Evolutionary conservation across 2,888 invertebrate species (phyloP).

Genomic region (Merodon equestris): DNA sequence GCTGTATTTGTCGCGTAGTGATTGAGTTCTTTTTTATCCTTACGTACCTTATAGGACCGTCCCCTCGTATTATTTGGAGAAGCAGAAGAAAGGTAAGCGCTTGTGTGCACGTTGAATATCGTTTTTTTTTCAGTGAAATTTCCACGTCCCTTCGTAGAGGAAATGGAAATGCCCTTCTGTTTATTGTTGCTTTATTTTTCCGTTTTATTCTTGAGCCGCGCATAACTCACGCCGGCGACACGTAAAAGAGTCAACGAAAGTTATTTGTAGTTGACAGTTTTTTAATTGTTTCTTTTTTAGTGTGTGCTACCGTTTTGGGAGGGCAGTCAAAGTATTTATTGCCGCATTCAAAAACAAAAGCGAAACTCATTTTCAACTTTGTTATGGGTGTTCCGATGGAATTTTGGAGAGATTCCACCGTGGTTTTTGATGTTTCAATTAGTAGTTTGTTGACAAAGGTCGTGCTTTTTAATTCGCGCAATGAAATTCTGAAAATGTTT

Average conservation of each 20-base stretch:
- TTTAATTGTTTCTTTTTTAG: constrained; percentile 43
- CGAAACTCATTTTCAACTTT: too few relatives aligned
- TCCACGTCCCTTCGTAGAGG: constrained; percentile 46
- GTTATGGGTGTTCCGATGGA: too few relatives aligned
- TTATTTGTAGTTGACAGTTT: constrained; percentile 45
- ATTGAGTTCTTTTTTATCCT: constrained; percentile 14
- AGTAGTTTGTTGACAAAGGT: too few relatives aligned
- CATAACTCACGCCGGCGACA: constrained; percentile 39
- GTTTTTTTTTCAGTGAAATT: constrained; percentile 36
- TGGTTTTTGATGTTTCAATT: too few relatives aligned
- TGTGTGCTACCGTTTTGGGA: constrained; percentile 46
- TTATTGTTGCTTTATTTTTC: constrained; percentile 28
- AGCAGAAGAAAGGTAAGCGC: constrained; percentile 38
- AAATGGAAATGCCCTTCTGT: constrained; percentile 57
- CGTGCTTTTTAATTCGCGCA: too few relatives aligned
- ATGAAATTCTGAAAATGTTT: too few relatives aligned
- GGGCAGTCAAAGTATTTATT: constrained; percentile 43
- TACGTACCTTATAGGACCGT: constrained; percentile 8
- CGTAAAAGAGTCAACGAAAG: constrained; percentile 62
- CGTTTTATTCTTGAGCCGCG: background rate
- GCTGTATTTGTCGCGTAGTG: background rate
- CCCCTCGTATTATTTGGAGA: constrained; percentile 26
- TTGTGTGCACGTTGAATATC: constrained; percentile 12
- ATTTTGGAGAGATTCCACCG: too few relatives aligned
- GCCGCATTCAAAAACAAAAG: constrained; percentile 57